These are phyloP conservation scores for Oplegnathus fasciatus DNA, from an alignment of 2,113 vertebrate species.

Conservation along the genomic window DNA sequence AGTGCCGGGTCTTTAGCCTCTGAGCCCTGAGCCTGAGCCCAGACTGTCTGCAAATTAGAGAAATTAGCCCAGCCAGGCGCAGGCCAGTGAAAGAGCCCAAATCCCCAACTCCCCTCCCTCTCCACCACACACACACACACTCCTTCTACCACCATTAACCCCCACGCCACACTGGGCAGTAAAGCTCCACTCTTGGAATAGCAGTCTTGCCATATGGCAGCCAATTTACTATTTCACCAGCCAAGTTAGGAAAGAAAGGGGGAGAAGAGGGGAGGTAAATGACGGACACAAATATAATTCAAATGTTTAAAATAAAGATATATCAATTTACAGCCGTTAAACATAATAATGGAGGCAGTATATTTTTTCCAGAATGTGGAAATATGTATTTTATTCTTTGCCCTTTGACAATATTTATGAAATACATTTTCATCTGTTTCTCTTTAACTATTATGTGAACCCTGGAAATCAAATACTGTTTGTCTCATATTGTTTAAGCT, in stretches of 20 bases:
- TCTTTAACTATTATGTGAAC: not conserved
- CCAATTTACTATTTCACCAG: conserved; percentile 76
- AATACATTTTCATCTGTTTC: not conserved
- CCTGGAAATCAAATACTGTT: not conserved
- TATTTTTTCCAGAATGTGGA: not conserved
- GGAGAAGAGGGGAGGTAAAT: not conserved
- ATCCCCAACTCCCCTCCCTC: conserved; percentile 43
- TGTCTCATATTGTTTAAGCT: not conserved
- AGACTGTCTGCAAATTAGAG: conserved; percentile 86
- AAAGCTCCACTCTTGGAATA: conserved; percentile 64
- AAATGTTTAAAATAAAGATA: not conserved
- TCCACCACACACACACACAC: conserved; percentile 17
- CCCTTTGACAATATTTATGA: not conserved
- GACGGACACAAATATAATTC: not conserved
- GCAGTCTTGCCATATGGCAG: conserved; percentile 79
- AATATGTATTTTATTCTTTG: not conserved
- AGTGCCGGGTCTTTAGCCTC: conserved; percentile 62
- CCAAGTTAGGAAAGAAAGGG: conserved; percentile 43
- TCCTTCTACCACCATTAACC: conserved; percentile 34
- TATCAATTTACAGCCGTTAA: not conserved
- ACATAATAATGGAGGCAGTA: not conserved
- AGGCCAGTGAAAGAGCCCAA: conserved; percentile 76
- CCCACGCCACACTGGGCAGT: conserved; percentile 61
- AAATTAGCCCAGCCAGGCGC: conserved; percentile 81
- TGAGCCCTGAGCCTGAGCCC: conserved; percentile 77